phyloP scores from a whole-genome alignment of 2,113 vertebrate genomes.

The Mungos mungo region DNA sequence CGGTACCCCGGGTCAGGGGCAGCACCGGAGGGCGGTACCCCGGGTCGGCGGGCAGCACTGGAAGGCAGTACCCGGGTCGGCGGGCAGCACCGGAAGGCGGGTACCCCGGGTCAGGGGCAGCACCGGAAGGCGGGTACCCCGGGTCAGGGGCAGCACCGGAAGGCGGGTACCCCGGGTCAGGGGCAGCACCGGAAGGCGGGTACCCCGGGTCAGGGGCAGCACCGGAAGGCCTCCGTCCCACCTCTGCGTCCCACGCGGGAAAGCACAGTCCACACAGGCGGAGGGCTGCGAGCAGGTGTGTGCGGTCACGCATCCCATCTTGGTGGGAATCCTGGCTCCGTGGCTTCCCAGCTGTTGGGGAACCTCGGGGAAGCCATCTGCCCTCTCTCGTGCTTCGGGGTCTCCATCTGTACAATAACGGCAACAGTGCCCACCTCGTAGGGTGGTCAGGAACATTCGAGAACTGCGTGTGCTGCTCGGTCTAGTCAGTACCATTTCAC shows the following conservation, averaged over 20 bases:
- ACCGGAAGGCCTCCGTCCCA: background rate
- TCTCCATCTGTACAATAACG: background rate
- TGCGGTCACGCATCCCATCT: background rate
- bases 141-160: too few species aligned
- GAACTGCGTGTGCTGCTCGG: background rate
- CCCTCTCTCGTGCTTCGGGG: background rate
- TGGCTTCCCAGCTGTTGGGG: background rate
- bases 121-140: background rate
- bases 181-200: too few species aligned
- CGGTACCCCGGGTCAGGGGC: background rate
- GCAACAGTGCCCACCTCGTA: background rate
- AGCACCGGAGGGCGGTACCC: too few species aligned
- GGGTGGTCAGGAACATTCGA: background rate
- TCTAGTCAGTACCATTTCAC: background rate
- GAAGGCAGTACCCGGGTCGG: too few species aligned
- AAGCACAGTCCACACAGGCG: background rate
- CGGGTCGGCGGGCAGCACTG: too few species aligned
- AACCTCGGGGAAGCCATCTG: background rate
- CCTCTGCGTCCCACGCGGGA: background rate
- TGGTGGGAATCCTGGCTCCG: background rate
- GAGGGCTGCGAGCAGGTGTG: background rate
- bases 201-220: background rate
- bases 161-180: background rate
- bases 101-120: too few species aligned
- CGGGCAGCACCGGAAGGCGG: background rate